A percentile compares a stretch with the other conserved stretches of the same genome.
Conservation (phyloP, 2,888 invertebrate genomes). For the Emmelina monodactyla region DNA sequence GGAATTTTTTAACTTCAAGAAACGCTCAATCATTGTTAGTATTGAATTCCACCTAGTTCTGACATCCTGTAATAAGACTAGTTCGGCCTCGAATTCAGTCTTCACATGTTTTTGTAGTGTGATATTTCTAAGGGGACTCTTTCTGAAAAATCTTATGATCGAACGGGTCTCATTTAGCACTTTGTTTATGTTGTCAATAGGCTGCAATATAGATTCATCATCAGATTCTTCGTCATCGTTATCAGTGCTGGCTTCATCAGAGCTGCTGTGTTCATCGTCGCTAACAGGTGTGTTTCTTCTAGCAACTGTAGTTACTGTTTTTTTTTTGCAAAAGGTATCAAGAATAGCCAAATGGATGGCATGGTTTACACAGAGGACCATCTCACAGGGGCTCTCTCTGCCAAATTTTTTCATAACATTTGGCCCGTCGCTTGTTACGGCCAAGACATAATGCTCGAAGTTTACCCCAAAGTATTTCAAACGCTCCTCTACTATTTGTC, state of each 20-base stretch:
- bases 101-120: slow-evolving; percentile 9
- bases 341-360: slow-evolving; percentile 12
- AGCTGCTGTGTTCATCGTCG: slow-evolving; percentile 7
- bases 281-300: slow-evolving; percentile 4
- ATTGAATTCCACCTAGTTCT: slow-evolving; percentile 9
- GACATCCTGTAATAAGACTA: slow-evolving; percentile 9
- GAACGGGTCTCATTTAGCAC: slow-evolving; percentile 8
- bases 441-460: slow-evolving; percentile 11
- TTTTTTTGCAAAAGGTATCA: slow-evolving; percentile 10
- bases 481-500: slow-evolving; percentile 11
- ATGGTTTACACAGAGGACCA: slow-evolving; percentile 14
- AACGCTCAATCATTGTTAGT: slow-evolving; percentile 8
- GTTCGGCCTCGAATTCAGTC: slow-evolving; percentile 8
- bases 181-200: slow-evolving; percentile 7
- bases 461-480: slow-evolving; percentile 13
- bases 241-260: slow-evolving; percentile 7
- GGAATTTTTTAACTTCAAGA: slow-evolving; percentile 8
- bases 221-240: slow-evolving; percentile 8
- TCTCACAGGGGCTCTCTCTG: slow-evolving; percentile 14
- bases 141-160: slow-evolving; percentile 8
- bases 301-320: slow-evolving; percentile 5
- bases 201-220: slow-evolving; percentile 4
- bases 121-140: slow-evolving; percentile 5
- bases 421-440: slow-evolving; percentile 14
- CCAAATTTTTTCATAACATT: slow-evolving; percentile 15